These are phyloP conservation scores for Hylaea fasciaria DNA, from an alignment of 2,888 invertebrate species.

Conservation along the genomic window DNA sequence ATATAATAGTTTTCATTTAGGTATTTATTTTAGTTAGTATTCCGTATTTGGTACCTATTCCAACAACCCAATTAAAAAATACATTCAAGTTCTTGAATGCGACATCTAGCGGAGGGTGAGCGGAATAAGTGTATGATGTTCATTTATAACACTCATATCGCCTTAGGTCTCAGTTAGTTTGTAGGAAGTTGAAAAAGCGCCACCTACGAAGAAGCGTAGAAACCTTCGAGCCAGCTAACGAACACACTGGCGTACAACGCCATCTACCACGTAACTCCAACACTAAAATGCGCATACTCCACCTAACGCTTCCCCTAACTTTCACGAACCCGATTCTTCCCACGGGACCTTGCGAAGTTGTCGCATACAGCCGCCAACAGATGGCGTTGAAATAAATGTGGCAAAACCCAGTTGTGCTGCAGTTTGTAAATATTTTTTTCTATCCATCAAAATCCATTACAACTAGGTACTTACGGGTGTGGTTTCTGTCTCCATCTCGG, in stretches of 20 bases:
- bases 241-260: conserved; percentile 15
- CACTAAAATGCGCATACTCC: conserved; percentile 11
- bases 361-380: conserved; percentile 50
- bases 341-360: conserved; percentile 42
- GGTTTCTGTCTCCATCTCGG: conserved; percentile 67
- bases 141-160: neutral
- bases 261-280: conserved; percentile 30
- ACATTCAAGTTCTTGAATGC: conserved; percentile 9
- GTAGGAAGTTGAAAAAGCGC: conserved; percentile 12
- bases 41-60: too few species aligned
- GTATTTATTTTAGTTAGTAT: too few species aligned
- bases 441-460: conserved; percentile 21
- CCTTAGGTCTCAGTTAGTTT: neutral
- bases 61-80: too few species aligned
- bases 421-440: conserved; percentile 39
- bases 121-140: conserved; percentile 27
- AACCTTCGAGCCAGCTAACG: neutral
- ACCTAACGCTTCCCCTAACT: neutral
- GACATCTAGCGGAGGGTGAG: conserved; percentile 56
- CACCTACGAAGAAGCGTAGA: conserved; percentile 6
- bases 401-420: conserved; percentile 60
- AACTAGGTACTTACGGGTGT: conserved; percentile 75
- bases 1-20: too few species aligned
- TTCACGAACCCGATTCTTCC: conserved; percentile 35
- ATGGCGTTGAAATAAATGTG: conserved; percentile 59